Evolutionary conservation across 2,888 invertebrate species (phyloP).

Genomic region (Ptychoptera contaminata): DNA sequence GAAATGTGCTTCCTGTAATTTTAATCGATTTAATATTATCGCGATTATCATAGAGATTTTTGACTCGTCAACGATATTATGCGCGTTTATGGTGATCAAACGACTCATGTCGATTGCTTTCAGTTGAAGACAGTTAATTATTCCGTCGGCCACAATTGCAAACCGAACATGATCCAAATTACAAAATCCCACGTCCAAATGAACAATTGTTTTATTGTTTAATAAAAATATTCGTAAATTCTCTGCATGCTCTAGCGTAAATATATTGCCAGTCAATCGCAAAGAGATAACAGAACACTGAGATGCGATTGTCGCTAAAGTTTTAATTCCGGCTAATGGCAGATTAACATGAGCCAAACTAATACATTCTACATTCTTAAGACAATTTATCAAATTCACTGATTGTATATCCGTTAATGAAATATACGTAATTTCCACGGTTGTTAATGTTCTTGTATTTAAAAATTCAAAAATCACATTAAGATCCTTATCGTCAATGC

Average conservation of each 20-base stretch:
- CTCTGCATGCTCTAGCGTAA: constrained; percentile 3
- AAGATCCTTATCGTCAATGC: constrained; percentile 17
- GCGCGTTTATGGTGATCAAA: constrained; percentile 13
- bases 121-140: constrained; percentile 19
- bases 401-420: too few species aligned
- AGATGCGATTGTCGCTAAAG: background rate
- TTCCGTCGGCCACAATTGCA: constrained; percentile 23
- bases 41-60: constrained; percentile 18
- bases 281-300: constrained; percentile 2
- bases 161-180: constrained; percentile 22
- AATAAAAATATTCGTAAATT: constrained; percentile 9
- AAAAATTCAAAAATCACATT: constrained; percentile 18
- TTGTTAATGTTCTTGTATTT: constrained; percentile 8
- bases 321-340: constrained; percentile 1
- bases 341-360: constrained; percentile 6
- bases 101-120: constrained; percentile 17
- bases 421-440: background rate
- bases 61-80: constrained; percentile 17
- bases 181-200: constrained; percentile 10
- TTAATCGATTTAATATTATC: constrained; percentile 19
- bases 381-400: background rate
- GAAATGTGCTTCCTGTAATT: constrained; percentile 19
- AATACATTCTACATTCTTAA: background rate
- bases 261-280: constrained; percentile 8
- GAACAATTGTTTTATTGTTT: constrained; percentile 4